phyloP scores from a whole-genome alignment of 2,797 vertebrate species.

The Stomatorhinus walkeri region DNA sequence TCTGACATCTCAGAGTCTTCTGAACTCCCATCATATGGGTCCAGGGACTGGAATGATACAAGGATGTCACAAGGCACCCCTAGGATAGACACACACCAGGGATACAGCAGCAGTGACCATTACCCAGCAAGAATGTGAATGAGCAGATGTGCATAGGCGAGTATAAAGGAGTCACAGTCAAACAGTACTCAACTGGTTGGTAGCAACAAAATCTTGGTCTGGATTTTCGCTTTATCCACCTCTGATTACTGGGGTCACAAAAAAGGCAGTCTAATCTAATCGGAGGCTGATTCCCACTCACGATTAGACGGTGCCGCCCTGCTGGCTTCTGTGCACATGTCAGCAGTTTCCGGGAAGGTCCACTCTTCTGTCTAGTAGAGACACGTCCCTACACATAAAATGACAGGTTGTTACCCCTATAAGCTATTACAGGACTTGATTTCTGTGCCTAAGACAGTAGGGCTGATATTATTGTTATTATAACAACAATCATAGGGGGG shows the following conservation, averaged over 20 bases:
- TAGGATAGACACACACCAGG: neutral
- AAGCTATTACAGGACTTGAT: neutral
- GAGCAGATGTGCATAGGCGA: neutral
- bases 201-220: neutral
- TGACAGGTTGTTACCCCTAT: neutral
- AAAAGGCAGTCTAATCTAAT: neutral
- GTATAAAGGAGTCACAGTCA: neutral
- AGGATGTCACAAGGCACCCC: neutral
- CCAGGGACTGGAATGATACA: constrained; percentile 57
- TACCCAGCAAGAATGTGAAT: neutral
- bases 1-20: constrained; percentile 58
- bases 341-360: constrained; percentile 25
- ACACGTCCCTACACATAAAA: constrained; percentile 46
- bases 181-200: neutral
- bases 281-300: constrained; percentile 17
- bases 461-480: neutral
- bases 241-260: neutral
- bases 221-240: neutral
- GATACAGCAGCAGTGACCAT: neutral
- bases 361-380: constrained; percentile 48
- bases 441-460: neutral
- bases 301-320: constrained; percentile 33
- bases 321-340: constrained; percentile 35
- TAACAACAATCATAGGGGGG: neutral
- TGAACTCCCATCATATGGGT: constrained; percentile 72